These are phyloP conservation scores for Ophion slaviceki DNA, from an alignment of 2,888 invertebrate species.

Conservation along the genomic window DNA sequence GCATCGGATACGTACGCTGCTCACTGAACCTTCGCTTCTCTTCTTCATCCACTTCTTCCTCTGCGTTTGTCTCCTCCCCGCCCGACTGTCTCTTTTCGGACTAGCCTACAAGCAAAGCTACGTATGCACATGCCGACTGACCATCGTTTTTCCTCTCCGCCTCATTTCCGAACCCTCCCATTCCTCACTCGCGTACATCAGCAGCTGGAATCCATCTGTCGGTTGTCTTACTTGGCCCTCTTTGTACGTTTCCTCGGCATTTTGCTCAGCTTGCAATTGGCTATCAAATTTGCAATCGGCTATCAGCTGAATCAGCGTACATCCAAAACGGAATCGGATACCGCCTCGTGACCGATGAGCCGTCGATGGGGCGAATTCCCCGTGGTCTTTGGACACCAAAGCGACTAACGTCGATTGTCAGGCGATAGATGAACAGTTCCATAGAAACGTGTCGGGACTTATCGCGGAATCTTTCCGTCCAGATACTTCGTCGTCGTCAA, in stretches of 20 bases:
- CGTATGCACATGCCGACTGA: constrained; percentile 68
- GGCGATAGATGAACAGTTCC: background rate
- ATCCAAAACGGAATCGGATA: background rate
- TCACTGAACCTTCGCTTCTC: constrained; percentile 46
- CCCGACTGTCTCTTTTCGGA: constrained; percentile 65
- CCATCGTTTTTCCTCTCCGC: constrained; percentile 30
- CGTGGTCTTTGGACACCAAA: too few species aligned
- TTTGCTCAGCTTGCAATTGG: background rate
- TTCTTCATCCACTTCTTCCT: constrained; percentile 29
- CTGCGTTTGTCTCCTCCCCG: constrained; percentile 52
- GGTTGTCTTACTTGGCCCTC: constrained; percentile 27
- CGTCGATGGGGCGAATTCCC: background rate
- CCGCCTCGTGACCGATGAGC: background rate
- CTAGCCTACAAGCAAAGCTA: constrained; percentile 67
- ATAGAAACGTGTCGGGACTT: background rate
- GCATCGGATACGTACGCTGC: constrained; percentile 71
- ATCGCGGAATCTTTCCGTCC: background rate
- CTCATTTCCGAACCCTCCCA: constrained; percentile 39
- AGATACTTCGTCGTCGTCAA: background rate
- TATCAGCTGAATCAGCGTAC: background rate
- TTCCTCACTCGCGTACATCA: constrained; percentile 54
- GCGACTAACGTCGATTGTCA: background rate
- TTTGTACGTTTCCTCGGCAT: constrained; percentile 31
- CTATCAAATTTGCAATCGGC: background rate
- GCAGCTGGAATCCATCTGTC: constrained; percentile 58